Evolutionary conservation across 2,113 vertebrate species (phyloP), one percentile per base, ranked within the genome.

Genomic region (Calidris pugnax): DNA sequence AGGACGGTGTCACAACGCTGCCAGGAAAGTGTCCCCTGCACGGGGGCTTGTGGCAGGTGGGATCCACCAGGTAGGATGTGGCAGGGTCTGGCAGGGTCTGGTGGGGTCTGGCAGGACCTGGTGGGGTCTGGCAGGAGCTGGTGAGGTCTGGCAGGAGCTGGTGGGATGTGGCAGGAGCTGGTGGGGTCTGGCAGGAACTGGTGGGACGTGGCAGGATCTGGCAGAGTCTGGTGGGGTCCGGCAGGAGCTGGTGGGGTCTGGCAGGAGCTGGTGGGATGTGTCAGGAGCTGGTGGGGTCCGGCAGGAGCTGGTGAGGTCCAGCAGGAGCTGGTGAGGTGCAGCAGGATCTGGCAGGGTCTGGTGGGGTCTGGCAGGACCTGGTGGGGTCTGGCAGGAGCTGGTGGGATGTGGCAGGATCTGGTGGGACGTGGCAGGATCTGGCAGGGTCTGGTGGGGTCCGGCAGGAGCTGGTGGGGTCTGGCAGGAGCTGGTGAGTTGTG

Each of bases 1-100:
- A 39, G 23, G 60, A 69, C 0, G 7, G 53, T 5, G 84, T 41
- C 8, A 2, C 5, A 1, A 32, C 13, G 15, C 47, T 22, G 53
- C 8, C n/a, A 6, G 80, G 76, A 71, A 91, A 95, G 96, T 35
- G 67, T 59, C 32, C 45, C 82, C 51, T 5, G 92, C 11, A 6
- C 43, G 7, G 50, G 9, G 53, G 33, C 39, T 47, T 35, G 23
- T 37, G 68, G 94, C 50, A 43, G 59, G 14, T 33, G 66, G 64
- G 37, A 3, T 47, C 55, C 9, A 27, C 26, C 30, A 20, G 55
- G 18, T 12, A 7, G 18, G 55, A 18, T n/a, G 68, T 10, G 28
- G 26, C 24, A 53, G 75, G 20, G 53, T 63, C 67, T 4, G 24
- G 37, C 33, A 37, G 78, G 15, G 19, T 15, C 57, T 24, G 10